Evolutionary conservation across 92 coral and sea anemone genomes (phyloP), one percentile per base, ranked within the genome.

Genomic region (Epizoanthus ramosus): DNA sequence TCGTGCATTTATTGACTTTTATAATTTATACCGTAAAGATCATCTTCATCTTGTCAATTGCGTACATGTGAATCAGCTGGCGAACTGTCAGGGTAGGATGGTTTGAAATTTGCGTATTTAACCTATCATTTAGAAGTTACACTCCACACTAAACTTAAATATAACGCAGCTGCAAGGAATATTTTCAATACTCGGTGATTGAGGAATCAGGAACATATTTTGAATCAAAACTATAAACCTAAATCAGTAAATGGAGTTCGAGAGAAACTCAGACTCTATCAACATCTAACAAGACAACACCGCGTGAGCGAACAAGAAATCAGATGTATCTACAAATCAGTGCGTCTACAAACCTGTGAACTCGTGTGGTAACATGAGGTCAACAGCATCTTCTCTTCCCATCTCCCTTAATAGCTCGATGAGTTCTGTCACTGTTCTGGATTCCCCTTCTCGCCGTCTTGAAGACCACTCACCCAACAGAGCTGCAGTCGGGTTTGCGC

Each of bases 381-480:
- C 94, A 4, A 94, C 99, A 21, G 97, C 98, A 77, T 97, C 99
- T 41, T 94, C 98, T 74, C 99, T 81, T 53, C 74, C 85, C 99
- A 97, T 97, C n/a, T 85, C 87, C 28, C 65, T 85, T 4, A 97
- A 76, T 23, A 85, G 53, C 1, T 88, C 85, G 6, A 97, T 88
- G 13, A 97, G 79, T 1, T 86, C 87, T 7, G 95, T 33, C 6
- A 97, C 99, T 0, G 97, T 97, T 68, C 89, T 94, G 5, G 80
- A 86, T 75, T 93, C 96, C 2, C 94, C 94, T 10, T 77, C 76
- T 52, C 86, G 80, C 8, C 74, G 68, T 3, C 52, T 68, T 14
- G 83, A 50, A 61, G 89, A 90, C 85, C 87, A 90, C 33, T 75
- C 57, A 43, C 82, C 63, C 98, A 98, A 94, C 43, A 97, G 73